Base-by-base conservation (phyloP, 1,140 invertebrate species). In the Drosophila nigromelanica region DNA sequence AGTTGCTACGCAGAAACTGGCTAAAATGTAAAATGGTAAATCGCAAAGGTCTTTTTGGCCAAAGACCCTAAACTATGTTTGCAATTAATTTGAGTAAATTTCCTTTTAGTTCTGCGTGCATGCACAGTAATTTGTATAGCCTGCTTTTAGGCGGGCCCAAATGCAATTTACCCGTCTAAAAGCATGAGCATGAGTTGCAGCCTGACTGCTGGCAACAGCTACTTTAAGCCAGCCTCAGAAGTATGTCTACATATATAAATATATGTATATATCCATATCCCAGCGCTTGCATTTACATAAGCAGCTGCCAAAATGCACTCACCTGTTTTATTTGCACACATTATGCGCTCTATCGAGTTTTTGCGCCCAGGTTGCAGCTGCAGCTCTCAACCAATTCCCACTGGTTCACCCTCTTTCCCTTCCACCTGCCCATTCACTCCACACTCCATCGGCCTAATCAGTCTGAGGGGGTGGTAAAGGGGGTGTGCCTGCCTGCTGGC, bases 241-340 rank as follows among this genome's bases (percentile, higher is more conserved):
- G 74, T 52, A 60, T 70, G 42, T 35, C 4, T 45, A 10, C 27
- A 6, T 59, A 12, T 18, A 10, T n/a, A 8, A 51, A 18, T 40
- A 51, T 14, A 33, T 54, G 39, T 39, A 8, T 35, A 35, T 51
- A 55, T 56, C 7, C 51, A 21, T 45, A 66, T 64, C 30, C 40
- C 7, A 40, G 40, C 14, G 35, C 37, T 27, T n/a, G 39, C 47
- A 70, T 74, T 74, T 70, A 33, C 72, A 74, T 68, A 80, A 73
- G 62, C 74, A 48, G 52, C 52, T 73, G 62, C 48, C 42, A 62
- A 60, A 55, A 68, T 58, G 67, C 79, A 78, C 71, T 61, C 83
- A 89, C 82, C 82, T 87, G 73, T 89, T 79, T 89, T 82, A 87
- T 87, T 87, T 87, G 78, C 76, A 55, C 74, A 79, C 69, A 87